These are phyloP conservation scores for Pissodes strobi DNA, from an alignment of 1,140 invertebrate species.

Conservation along the genomic window DNA sequence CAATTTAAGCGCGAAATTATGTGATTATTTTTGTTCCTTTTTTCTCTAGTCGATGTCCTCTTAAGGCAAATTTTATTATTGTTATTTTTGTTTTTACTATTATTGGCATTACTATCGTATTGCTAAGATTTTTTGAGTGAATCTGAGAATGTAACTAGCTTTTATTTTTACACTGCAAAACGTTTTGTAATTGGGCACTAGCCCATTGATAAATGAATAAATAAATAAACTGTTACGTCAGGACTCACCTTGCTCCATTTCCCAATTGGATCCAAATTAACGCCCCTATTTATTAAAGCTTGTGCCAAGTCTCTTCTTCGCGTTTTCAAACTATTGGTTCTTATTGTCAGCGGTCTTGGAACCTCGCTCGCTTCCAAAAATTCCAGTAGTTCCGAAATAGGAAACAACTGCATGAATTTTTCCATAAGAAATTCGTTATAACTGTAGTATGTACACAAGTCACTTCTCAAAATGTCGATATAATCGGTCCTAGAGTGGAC, in stretches of 20 bases:
- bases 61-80: too few relatives aligned
- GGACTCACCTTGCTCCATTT: constrained; percentile 93
- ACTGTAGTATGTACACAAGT: constrained; percentile 94
- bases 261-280: constrained; percentile 97
- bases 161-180: too few relatives aligned
- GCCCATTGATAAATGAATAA: too few relatives aligned
- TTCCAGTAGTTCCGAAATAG: constrained; percentile 86
- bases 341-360: constrained; percentile 91
- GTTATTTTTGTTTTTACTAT: too few relatives aligned
- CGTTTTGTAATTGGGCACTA: too few relatives aligned
- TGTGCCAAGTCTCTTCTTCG: constrained; percentile 91
- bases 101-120: too few relatives aligned
- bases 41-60: too few relatives aligned
- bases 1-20: too few relatives aligned
- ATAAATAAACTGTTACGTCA: too few relatives aligned
- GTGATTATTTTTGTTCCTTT: too few relatives aligned
- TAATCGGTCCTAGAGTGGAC: constrained; percentile 83
- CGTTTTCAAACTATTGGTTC: constrained; percentile 96
- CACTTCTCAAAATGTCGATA: constrained; percentile 74
- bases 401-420: constrained; percentile 91
- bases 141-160: too few relatives aligned
- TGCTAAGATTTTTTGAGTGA: too few relatives aligned
- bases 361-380: constrained; percentile 97
- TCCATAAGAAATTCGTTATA: constrained; percentile 98
- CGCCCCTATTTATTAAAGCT: constrained; percentile 91